Conservation (phyloP, 1,140 invertebrate genomes). For the Drosophila truncata region DNA sequence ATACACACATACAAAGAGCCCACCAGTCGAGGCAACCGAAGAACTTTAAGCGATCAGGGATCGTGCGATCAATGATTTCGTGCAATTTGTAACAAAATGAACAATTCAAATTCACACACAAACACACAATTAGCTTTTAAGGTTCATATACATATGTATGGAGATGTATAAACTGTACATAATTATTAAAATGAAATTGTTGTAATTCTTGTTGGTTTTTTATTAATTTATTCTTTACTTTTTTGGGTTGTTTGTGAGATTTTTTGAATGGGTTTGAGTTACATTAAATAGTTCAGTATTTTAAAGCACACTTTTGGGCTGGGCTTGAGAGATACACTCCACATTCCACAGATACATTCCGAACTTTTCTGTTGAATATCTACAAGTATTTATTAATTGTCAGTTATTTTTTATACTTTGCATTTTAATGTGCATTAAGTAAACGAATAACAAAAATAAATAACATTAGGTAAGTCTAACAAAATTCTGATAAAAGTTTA, state of each 20-base stretch:
- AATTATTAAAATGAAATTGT: slow-evolving; percentile 59
- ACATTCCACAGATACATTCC: not conserved
- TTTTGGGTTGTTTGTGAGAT: not conserved
- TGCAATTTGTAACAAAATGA: slow-evolving; percentile 68
- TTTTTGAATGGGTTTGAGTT: too few relatives aligned
- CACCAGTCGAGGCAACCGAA: slow-evolving; percentile 45
- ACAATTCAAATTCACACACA: slow-evolving; percentile 37
- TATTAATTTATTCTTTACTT: not conserved
- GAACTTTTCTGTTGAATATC: not conserved
- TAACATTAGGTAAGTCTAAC: too few relatives aligned
- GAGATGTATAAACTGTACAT: slow-evolving; percentile 63
- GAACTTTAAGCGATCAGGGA: slow-evolving; percentile 43
- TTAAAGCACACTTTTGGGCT: not conserved
- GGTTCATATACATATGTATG: slow-evolving; percentile 42
- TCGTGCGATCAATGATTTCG: slow-evolving; percentile 25
- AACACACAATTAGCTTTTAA: slow-evolving; percentile 36
- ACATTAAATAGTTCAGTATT: not conserved
- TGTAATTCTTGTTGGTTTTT: not conserved
- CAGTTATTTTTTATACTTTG: not conserved
- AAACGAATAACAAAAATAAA: too few relatives aligned
- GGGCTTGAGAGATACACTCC: not conserved
- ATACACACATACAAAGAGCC: slow-evolving; percentile 57
- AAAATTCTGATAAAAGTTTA: too few relatives aligned
- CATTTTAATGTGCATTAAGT: not conserved
- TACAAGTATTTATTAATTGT: too few relatives aligned